Base-by-base conservation (phyloP, 1,140 invertebrate genomes). In the Drosophila mayri region DNA sequence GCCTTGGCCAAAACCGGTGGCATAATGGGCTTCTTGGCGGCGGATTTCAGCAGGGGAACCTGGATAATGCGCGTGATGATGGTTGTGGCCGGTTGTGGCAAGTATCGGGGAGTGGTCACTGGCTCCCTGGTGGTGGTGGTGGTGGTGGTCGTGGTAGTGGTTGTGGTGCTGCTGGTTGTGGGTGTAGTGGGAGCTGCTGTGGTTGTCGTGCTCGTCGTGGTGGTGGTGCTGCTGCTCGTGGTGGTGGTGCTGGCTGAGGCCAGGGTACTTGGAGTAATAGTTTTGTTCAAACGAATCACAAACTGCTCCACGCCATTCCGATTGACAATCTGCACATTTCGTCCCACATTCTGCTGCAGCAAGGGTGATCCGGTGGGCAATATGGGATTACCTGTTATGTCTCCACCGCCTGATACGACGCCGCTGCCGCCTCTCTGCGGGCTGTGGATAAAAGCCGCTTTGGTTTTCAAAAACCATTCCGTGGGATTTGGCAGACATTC, bases 381-480 rank as follows among this genome's bases (percentile, higher is more conserved):
- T 18, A 16, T 28, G 5, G 58, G 20, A 63, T 18, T 62, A 7
- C 18, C 44, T 11, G 35, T 0, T 4, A 25, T 7, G 0, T 72
- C 66, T 3, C 37, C 52, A 32, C 44, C 60, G 10, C 35, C 43
- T 28, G 47, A 37, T 32, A 16, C 47, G 4, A 35, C 14, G 0
- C 20, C 66, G 1, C 25, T 25, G 25, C 28, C n/a, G 1, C n/a
- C 11, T 50, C 58, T 18, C 7, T 58, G 52, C 22, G 44, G 67
- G n/a, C 75, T 86, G 49, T 83, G 84, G 30, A 68, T 91, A 8
- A 92, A 54, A 2, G 91, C 91, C 1, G 80, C 83, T 59, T 88
- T 92, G 12, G 91, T 92, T 30, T 94, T 93, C 0, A 93, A 91
- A 55, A 92, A 92, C 92, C 92, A 92, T 73, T 92, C 92, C 18